Conservation (phyloP, 2,797 vertebrate genomes). For the Pachyuromys duprasi region DNA sequence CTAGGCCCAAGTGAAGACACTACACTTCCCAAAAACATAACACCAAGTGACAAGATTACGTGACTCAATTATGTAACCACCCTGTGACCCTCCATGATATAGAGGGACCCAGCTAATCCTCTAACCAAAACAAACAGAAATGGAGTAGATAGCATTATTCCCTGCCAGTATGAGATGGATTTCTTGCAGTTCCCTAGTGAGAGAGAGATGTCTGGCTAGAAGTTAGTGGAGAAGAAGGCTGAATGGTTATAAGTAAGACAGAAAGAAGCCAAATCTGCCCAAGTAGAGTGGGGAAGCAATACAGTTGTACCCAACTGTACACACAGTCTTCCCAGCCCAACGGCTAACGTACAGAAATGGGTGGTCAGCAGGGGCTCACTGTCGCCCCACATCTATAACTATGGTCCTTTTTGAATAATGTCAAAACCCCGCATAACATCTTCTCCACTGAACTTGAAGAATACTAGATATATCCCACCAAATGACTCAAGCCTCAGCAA, state of each 20-base stretch:
- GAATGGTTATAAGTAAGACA: neutral
- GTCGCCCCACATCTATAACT: neutral
- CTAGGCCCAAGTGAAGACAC: neutral
- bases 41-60: neutral
- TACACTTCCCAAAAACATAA: neutral
- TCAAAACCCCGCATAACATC: neutral
- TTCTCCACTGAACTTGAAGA: conserved; percentile 28
- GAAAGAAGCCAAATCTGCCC: conserved; percentile 16
- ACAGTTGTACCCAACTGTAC: neutral
- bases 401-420: neutral
- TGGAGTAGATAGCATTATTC: neutral
- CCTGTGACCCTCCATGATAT: neutral
- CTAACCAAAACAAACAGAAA: neutral
- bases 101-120: neutral
- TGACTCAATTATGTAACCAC: neutral
- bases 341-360: neutral
- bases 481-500: neutral
- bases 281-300: neutral
- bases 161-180: neutral
- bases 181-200: neutral
- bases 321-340: neutral
- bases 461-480: neutral
- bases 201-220: neutral
- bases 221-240: neutral
- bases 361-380: neutral